phyloP scores from a whole-genome alignment of 2,797 vertebrate genomes.

The Danio albolineatus region DNA sequence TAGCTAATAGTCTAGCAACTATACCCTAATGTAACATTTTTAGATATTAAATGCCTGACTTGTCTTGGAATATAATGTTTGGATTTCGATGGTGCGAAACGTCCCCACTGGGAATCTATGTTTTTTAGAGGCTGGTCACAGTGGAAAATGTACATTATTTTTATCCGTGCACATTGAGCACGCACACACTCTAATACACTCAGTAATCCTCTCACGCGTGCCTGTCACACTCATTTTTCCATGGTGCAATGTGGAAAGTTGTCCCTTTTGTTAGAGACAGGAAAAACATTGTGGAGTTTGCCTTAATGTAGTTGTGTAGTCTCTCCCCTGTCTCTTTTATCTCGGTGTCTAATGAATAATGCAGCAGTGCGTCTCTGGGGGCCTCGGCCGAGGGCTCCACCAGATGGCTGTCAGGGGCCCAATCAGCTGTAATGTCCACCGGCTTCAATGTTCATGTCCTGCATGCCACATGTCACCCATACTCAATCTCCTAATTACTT shows the following conservation, averaged over 20 bases:
- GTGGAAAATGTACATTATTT: constrained; percentile 29
- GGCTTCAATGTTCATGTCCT: constrained; percentile 15
- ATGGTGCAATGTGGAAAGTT: constrained; percentile 42
- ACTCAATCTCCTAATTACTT: constrained; percentile 48
- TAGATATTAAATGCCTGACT: neutral
- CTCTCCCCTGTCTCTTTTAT: neutral
- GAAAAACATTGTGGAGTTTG: constrained; percentile 42
- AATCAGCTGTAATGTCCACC: constrained; percentile 55
- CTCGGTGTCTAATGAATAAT: constrained; percentile 56
- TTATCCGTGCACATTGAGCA: constrained; percentile 17
- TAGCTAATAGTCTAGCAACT: no score
- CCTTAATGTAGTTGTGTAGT: constrained; percentile 10
- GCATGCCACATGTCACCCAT: constrained; percentile 44
- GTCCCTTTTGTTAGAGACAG: constrained; percentile 40
- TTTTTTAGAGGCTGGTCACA: constrained; percentile 14
- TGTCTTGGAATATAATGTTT: neutral
- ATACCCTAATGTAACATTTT: neutral
- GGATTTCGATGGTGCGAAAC: neutral
- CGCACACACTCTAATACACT: constrained; percentile 2
- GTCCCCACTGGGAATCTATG: neutral
- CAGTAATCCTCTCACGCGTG: constrained; percentile 1
- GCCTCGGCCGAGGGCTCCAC: constrained; percentile 42
- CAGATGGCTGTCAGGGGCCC: constrained; percentile 50
- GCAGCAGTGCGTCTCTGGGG: constrained; percentile 45
- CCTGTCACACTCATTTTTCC: constrained; percentile 47